phyloP scores from a whole-genome alignment of 1,140 invertebrate species.

The Scaptomyza graminum region DNA sequence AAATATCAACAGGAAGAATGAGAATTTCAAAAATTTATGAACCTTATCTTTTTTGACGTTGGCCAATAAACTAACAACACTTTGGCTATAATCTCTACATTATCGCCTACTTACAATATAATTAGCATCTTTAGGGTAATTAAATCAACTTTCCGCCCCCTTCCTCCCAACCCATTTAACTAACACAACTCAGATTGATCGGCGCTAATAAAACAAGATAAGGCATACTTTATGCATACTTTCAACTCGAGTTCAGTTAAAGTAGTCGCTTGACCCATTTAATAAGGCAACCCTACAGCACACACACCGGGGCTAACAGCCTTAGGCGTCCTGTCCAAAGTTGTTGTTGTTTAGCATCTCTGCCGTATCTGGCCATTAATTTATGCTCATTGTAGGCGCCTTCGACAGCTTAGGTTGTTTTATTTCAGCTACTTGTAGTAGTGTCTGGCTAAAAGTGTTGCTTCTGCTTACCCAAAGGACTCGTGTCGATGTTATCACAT shows the following conservation, averaged over 20 bases:
- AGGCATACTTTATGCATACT: constrained; percentile 68
- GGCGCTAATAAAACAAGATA: constrained; percentile 51
- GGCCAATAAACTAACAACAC: too few species aligned
- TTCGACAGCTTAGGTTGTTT: constrained; percentile 41
- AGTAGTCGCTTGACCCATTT: constrained; percentile 66
- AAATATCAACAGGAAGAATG: too few species aligned
- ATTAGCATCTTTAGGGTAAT: constrained; percentile 36
- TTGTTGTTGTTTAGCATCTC: constrained; percentile 45
- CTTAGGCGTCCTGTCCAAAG: neutral
- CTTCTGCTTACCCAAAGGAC: constrained; percentile 26
- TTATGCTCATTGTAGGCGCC: constrained; percentile 68
- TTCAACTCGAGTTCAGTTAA: constrained; percentile 10
- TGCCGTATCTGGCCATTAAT: constrained; percentile 68
- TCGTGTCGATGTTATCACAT: constrained; percentile 59
- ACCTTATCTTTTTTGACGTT: too few species aligned
- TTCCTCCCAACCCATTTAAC: neutral
- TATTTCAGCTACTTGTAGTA: constrained; percentile 18
- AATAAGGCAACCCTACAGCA: neutral
- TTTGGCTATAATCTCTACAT: constrained; percentile 2
- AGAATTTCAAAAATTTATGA: too few species aligned
- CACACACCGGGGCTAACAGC: neutral
- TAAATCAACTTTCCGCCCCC: constrained; percentile 17
- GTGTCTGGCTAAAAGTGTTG: constrained; percentile 68
- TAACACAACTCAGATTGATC: constrained; percentile 55
- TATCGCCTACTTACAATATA: constrained; percentile 19